A percentile compares a stretch with the other conserved stretches of the same genome.
Conservation (phyloP, 2,888 invertebrate genomes). For the Melanotus villosus region DNA sequence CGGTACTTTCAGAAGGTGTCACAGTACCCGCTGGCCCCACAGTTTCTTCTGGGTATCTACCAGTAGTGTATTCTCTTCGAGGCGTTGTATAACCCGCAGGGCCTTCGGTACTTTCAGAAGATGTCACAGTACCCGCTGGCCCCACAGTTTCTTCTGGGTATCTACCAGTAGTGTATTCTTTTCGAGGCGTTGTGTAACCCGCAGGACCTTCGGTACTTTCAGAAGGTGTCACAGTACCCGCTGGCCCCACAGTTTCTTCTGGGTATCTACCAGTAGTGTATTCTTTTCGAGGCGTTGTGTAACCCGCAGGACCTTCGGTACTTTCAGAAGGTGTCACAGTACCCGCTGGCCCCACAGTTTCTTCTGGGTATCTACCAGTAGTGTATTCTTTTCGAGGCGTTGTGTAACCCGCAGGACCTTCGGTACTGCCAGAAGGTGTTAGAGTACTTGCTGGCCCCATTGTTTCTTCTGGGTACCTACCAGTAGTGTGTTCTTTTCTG, state of each 20-base stretch:
- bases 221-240: neutral
- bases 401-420: no score
- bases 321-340: no score
- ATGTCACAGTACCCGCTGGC: neutral
- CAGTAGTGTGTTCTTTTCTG: no score
- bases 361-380: neutral
- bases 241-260: constrained; percentile 5
- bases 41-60: neutral
- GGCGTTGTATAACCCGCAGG: neutral
- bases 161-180: neutral
- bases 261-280: constrained; percentile 20
- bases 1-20: neutral
- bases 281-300: neutral
- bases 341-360: neutral
- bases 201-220: neutral
- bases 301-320: no score
- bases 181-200: neutral
- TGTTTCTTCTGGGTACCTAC: no score
- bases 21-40: neutral
- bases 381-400: neutral
- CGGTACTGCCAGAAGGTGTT: no score
- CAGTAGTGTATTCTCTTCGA: neutral
- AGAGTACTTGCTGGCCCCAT: no score
- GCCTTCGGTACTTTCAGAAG: neutral
- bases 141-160: neutral